Base-by-base conservation (phyloP, 2,113 vertebrate species). In the Pseudorasbora parva region DNA sequence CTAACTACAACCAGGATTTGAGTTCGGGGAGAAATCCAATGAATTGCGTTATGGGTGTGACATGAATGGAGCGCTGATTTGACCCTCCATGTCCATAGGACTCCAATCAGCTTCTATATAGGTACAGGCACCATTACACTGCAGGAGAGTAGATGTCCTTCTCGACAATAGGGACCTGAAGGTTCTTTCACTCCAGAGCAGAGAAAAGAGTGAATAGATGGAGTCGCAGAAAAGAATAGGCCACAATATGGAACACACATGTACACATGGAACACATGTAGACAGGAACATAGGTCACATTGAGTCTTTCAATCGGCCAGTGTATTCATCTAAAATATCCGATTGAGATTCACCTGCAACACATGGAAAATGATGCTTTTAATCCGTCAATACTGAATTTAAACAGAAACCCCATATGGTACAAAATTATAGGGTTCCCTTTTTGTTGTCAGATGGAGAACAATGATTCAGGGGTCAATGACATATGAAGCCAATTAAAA, bases 61-160 rank as follows among this genome's bases (percentile, higher is more conserved):
- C 54, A 59, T 88, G 87, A 89, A 90, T 88, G 73, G 84, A 72
- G 62, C 68, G 45, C 78, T 88, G 87, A 90, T 90, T 89, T 86
- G 64, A 83, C 81, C 79, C 76, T 73, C 64, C 14, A 27, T 76
- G 78, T 82, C 88, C 43, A 64, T 79, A 68, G 57, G 87, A 75
- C 82, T 85, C 88, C 88, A 88, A 89, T 89, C 89, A 90, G 81
- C 75, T 78, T 81, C 74, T 72, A 80, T 62, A 76, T 82, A 23
- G 64, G 83, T 78, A 49, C 14, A 74, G n/a, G 49, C 41, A 12
- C 45, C 21, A 74, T 84, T 84, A 84, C 75, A 47, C 83, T 51
- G 43, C 41, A 60, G 76, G 76, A 59, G 19, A 72, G 37, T 84
- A 37, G 37, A 66, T 81, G 41, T 75, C 21, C 85, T 33, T 41